phyloP scores from a whole-genome alignment of 2,888 invertebrate species.

The Eudasyphora cyanicolor region DNA sequence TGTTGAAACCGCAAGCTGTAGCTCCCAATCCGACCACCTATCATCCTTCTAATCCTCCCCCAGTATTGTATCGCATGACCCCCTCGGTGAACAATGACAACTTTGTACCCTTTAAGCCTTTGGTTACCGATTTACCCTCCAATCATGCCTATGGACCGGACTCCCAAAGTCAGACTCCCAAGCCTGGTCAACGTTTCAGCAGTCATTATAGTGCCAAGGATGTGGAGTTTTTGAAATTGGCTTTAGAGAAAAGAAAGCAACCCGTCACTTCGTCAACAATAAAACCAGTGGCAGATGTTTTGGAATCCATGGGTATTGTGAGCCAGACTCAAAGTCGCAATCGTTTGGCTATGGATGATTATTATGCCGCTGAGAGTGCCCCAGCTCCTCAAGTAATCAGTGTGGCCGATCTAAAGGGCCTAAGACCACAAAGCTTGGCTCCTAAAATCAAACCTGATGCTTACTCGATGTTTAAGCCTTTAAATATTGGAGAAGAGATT shows the following conservation, averaged over 20 bases:
- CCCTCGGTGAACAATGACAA: slow-evolving; percentile 59
- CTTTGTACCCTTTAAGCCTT: slow-evolving; percentile 51
- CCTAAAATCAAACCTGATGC: slow-evolving; percentile 76
- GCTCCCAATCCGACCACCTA: slow-evolving; percentile 73
- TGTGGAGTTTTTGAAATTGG: slow-evolving; percentile 72
- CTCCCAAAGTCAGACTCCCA: slow-evolving; percentile 48
- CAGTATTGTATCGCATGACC: slow-evolving; percentile 70
- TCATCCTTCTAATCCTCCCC: slow-evolving; percentile 71
- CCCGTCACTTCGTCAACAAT: slow-evolving; percentile 66
- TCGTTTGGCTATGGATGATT: slow-evolving; percentile 72
- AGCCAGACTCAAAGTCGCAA: slow-evolving; percentile 78
- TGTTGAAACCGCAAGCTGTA: slow-evolving; percentile 67
- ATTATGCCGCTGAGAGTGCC: slow-evolving; percentile 74
- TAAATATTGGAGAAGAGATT: slow-evolving; percentile 77
- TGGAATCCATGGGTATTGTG: slow-evolving; percentile 75
- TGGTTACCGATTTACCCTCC: slow-evolving; percentile 63
- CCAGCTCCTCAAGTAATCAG: slow-evolving; percentile 72
- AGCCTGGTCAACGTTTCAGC: slow-evolving; percentile 74
- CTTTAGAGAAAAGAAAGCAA: slow-evolving; percentile 66
- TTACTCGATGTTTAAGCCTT: slow-evolving; percentile 78
- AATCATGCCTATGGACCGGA: slow-evolving; percentile 52
- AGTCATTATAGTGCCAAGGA: slow-evolving; percentile 80
- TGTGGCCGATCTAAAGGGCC: slow-evolving; percentile 73
- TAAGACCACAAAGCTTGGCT: slow-evolving; percentile 69
- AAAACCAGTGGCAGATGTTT: slow-evolving; percentile 74